These are phyloP conservation scores for Celastrina argiolus DNA, from an alignment of 2,888 invertebrate species.

Conservation along the genomic window DNA sequence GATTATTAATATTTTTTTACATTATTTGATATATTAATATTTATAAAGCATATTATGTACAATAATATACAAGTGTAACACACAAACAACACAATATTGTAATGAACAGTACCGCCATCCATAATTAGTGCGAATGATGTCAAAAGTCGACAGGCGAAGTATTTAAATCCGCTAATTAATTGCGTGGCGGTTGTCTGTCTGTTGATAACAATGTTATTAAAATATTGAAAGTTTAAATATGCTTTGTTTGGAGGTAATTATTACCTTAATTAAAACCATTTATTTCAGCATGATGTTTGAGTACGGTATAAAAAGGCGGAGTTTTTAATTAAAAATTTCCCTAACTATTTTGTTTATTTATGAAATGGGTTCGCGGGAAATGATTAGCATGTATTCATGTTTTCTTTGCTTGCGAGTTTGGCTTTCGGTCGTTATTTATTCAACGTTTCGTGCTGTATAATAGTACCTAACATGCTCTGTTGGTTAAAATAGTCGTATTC, in stretches of 20 bases:
- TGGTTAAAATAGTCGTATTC: background rate
- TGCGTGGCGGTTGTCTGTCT: background rate
- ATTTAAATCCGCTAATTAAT: conserved; percentile 19
- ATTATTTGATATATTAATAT: too few species aligned
- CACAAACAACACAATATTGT: background rate
- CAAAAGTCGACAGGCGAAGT: conserved; percentile 1
- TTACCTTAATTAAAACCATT: conserved; percentile 8
- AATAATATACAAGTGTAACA: background rate
- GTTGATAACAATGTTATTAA: conserved; percentile 2
- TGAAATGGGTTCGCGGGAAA: background rate
- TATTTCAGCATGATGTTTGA: conserved; percentile 3
- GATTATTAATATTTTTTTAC: too few species aligned
- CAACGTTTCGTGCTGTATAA: background rate
- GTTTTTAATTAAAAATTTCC: background rate
- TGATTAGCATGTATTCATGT: background rate
- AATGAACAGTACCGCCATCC: background rate
- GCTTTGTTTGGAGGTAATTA: conserved; percentile 7
- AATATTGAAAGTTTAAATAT: conserved; percentile 16
- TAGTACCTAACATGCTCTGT: background rate
- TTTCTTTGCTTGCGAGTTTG: background rate
- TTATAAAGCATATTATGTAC: too few species aligned
- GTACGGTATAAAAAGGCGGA: conserved; percentile 1
- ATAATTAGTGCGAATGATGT: conserved; percentile 14
- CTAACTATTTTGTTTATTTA: conserved; percentile 3
- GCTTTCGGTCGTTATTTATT: background rate